Percentiles rank a stretch among this genome's conserved stretches.
phyloP scores from a whole-genome alignment of 1,140 invertebrate species.

The Drosophila lacertosa region DNA sequence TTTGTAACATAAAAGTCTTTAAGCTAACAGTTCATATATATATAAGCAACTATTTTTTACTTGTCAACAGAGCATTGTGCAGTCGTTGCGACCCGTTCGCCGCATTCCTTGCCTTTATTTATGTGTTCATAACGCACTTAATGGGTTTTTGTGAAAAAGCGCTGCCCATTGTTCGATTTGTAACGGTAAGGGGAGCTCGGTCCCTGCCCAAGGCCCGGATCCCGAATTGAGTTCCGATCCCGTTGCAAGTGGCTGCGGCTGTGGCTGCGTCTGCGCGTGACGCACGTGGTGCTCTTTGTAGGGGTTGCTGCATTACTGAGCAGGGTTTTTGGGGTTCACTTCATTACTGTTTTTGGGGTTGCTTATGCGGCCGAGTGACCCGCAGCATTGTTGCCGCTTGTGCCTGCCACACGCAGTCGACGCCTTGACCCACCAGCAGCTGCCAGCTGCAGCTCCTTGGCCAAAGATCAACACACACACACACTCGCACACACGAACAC shows the following conservation, averaged over 20 bases:
- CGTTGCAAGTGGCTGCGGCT: constrained; percentile 60
- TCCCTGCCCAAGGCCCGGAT: neutral
- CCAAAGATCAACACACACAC: constrained; percentile 52
- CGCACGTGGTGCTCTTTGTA: constrained; percentile 61
- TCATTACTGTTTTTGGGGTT: constrained; percentile 53
- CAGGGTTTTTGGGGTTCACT: neutral
- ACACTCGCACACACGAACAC: neutral
- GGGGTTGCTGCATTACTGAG: constrained; percentile 48
- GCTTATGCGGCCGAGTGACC: constrained; percentile 51
- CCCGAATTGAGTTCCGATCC: constrained; percentile 42
- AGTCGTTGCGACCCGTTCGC: neutral
- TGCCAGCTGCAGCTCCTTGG: constrained; percentile 56
- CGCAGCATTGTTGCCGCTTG: constrained; percentile 68
- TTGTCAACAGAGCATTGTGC: neutral
- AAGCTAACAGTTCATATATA: too few species aligned
- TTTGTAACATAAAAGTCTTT: too few species aligned
- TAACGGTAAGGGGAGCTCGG: constrained; percentile 59
- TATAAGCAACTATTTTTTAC: neutral
- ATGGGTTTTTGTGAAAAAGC: constrained; percentile 70
- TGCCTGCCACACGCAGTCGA: constrained; percentile 70
- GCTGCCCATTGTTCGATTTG: constrained; percentile 67
- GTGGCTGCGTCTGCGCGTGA: constrained; percentile 70
- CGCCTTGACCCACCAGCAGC: constrained; percentile 54
- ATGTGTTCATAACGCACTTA: constrained; percentile 68
- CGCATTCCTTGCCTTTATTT: constrained; percentile 55